Evolutionary conservation across 2,797 vertebrate species (phyloP).

Genomic region (Craterocephalus amniculus): DNA sequence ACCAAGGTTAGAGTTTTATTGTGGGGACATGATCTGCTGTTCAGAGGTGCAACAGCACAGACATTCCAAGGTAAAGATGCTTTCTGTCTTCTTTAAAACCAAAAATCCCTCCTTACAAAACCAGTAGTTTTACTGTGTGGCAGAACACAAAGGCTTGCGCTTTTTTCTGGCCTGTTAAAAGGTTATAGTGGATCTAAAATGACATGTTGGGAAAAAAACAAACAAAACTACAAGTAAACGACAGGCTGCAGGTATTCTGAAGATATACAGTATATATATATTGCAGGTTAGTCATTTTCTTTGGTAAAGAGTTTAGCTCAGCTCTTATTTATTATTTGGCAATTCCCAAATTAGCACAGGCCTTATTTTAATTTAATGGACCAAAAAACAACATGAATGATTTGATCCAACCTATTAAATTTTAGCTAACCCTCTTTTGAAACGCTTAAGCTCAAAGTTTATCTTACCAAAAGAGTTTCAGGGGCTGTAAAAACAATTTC

Average conservation of each 20-base stretch:
- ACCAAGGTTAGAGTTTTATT: constrained; percentile 16
- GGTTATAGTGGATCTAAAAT: no score
- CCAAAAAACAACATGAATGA: background rate
- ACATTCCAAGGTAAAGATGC: background rate
- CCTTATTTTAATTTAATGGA: background rate
- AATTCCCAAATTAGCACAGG: background rate
- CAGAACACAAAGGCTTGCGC: no score
- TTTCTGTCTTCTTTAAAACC: no score
- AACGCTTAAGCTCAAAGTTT: constrained; percentile 14
- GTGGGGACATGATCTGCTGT: background rate
- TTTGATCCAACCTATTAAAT: background rate
- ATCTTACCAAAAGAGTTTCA: background rate
- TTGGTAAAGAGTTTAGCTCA: background rate
- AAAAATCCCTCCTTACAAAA: no score
- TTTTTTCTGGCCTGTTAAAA: no score
- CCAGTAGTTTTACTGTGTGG: no score
- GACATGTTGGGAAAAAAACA: no score
- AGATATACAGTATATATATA: no score
- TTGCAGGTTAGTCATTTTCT: no score
- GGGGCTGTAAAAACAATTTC: constrained; percentile 36
- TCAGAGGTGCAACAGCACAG: constrained; percentile 5
- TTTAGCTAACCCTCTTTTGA: background rate
- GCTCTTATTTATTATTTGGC: background rate
- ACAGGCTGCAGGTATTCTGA: no score
- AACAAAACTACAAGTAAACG: no score